Percentiles rank a stretch among this genome's conserved stretches.
These are phyloP conservation scores for Dendroctonus ponderosae DNA, from an alignment of 1,140 invertebrate species.

Conservation along the genomic window DNA sequence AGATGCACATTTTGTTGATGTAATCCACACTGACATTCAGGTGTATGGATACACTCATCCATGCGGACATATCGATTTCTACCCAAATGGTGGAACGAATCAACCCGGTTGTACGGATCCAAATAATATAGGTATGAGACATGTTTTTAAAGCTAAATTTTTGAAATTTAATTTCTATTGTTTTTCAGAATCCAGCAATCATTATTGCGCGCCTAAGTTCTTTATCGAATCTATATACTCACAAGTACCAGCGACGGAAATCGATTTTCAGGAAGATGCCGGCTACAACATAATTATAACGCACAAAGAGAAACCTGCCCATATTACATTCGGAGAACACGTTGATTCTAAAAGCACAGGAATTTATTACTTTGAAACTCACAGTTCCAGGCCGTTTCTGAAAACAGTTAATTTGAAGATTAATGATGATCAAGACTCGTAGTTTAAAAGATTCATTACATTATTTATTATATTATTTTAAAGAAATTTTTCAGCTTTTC, in stretches of 20 bases:
- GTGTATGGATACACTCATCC: conserved; percentile 77
- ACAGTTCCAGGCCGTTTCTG: conserved; percentile 16
- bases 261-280: conserved; percentile 25
- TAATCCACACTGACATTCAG: conserved; percentile 84
- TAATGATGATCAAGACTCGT: neutral
- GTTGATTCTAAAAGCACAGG: conserved; percentile 16
- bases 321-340: conserved; percentile 28
- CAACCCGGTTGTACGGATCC: conserved; percentile 80
- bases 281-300: conserved; percentile 12
- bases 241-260: conserved; percentile 47
- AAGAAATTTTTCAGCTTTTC: conserved; percentile 14
- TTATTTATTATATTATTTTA: conserved; percentile 11
- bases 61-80: conserved; percentile 83
- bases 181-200: conserved; percentile 39
- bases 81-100: conserved; percentile 80
- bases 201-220: conserved; percentile 34
- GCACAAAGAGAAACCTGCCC: conserved; percentile 6
- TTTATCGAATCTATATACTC: conserved; percentile 47
- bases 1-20: conserved; percentile 78
- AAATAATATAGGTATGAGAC: conserved; percentile 65
- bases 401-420: neutral
- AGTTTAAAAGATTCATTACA: neutral
- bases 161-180: neutral
- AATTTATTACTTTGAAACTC: conserved; percentile 32
- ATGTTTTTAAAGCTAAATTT: conserved; percentile 60